Percentiles rank a stretch among this genome's conserved stretches.
Evolutionary conservation across 2,888 invertebrate genomes (phyloP).

Genomic region (Parochlus steinenii): DNA sequence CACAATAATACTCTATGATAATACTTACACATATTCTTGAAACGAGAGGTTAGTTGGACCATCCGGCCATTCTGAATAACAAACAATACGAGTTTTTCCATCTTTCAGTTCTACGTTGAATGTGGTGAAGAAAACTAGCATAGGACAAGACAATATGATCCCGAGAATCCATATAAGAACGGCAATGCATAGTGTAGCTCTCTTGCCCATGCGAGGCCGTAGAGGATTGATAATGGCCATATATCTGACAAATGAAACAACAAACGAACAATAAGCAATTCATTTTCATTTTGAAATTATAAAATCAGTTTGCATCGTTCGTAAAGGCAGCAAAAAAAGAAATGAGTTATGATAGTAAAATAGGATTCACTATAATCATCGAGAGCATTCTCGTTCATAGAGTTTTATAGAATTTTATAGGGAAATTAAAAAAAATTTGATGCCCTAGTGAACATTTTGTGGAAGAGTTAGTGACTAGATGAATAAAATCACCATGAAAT

Average conservation of each 20-base stretch:
- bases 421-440: not conserved
- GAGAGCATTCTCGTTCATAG: not conserved
- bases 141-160: conserved; percentile 64
- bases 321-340: too few species aligned
- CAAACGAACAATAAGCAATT: too few species aligned
- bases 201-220: conserved; percentile 70
- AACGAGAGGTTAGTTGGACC: conserved; percentile 51
- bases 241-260: too few species aligned
- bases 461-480: too few species aligned
- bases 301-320: too few species aligned
- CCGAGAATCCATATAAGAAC: conserved; percentile 70
- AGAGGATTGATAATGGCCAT: conserved; percentile 91
- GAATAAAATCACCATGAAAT: not conserved
- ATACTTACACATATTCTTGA: conserved; percentile 60
- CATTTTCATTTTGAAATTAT: too few species aligned
- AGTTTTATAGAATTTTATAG: not conserved
- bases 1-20: conserved; percentile 7
- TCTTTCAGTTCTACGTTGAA: conserved; percentile 38
- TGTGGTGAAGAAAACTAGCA: conserved; percentile 68
- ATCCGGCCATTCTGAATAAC: conserved; percentile 77
- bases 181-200: conserved; percentile 68
- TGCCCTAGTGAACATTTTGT: too few species aligned
- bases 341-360: too few species aligned
- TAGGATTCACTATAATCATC: not conserved
- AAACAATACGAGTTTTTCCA: conserved; percentile 47